These are phyloP conservation scores for Netelia melanura DNA, from an alignment of 2,888 invertebrate genomes.

Conservation along the genomic window DNA sequence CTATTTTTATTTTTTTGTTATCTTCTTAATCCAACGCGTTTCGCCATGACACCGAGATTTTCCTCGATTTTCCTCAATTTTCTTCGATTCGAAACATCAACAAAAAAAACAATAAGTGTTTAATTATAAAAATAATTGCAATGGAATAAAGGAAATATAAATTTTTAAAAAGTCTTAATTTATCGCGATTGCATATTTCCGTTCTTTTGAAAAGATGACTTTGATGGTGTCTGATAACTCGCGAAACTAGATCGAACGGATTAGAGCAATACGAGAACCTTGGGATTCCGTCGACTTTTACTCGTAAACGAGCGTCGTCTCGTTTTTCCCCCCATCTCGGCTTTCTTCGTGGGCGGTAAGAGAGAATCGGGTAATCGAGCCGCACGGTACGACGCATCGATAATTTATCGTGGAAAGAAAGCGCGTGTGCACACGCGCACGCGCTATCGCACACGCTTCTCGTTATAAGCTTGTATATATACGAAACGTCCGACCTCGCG, in stretches of 20 bases:
- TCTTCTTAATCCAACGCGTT: too few species aligned
- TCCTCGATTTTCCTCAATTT: too few species aligned
- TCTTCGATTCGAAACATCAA: too few species aligned
- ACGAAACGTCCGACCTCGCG: slow-evolving; percentile 42
- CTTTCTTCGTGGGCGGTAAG: slow-evolving; percentile 62
- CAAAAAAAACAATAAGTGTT: too few species aligned
- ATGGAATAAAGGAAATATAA: too few species aligned
- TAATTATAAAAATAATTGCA: too few species aligned
- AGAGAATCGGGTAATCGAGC: slow-evolving; percentile 52
- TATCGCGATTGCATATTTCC: too few species aligned
- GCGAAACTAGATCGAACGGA: slow-evolving; percentile 11
- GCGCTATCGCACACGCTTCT: slow-evolving; percentile 17
- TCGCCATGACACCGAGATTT: too few species aligned
- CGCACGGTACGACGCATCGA: slow-evolving; percentile 46
- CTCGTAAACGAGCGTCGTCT: slow-evolving; percentile 2
- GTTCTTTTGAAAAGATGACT: neutral
- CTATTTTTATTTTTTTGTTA: too few species aligned
- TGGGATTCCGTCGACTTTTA: slow-evolving; percentile 7
- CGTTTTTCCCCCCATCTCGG: slow-evolving; percentile 31
- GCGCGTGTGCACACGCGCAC: slow-evolving; percentile 23
- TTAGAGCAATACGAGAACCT: slow-evolving; percentile 22
- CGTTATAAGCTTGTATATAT: neutral
- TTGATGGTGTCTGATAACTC: slow-evolving; percentile 6
- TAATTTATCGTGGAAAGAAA: slow-evolving; percentile 55
- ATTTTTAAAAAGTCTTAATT: too few species aligned